Evolutionary conservation across 2,113 vertebrate species (phyloP), one percentile per base, ranked within the genome.

Genomic region (Taurulus bubalis): DNA sequence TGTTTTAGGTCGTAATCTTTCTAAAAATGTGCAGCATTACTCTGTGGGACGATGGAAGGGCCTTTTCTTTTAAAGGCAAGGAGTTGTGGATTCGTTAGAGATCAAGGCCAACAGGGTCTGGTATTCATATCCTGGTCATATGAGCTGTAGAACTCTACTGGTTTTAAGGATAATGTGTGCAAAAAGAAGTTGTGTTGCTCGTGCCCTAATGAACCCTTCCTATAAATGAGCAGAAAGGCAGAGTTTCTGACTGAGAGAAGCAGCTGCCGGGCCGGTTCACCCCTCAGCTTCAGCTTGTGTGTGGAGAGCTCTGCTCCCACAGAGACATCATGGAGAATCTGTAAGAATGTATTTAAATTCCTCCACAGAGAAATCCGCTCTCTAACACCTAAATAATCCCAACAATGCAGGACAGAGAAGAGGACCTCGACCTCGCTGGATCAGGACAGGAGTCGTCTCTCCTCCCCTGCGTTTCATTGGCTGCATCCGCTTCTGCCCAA

Each of bases 211-310:
- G 11, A 76, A 82, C 62, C 42, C 66, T 82, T 71, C 45, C 45
- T 55, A 63, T 62, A 77, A 77, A 70, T 85, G 8, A 79, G 62
- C 28, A 20, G 32, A 71, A 79, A 75, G 26, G 45, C 51, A 63
- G 70, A 40, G 62, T 56, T 67, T 62, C 42, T 58, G 45, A 75
- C 58, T 28, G 59, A 71, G 82, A 20, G 9, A 53, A 83, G 49
- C 71, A 77, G 81, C 75, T 79, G 78, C 77, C 79, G 68, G 15
- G 77, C 56, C 80, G 79, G 76, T 58, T 5, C 36, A 6, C 75
- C 30, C 42, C 78, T 72, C 53, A 77, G 49, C 63, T 70, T 18
- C 9, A 72, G 66, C 2, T 42, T 3, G 40, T 45, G 71, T 79
- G 66, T 18, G 38, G 32, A 15, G 62, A 4, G 5, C 59, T 71